Percentiles rank a stretch among this genome's conserved stretches.
These are phyloP conservation scores for Bruchidius siliquastri DNA, from an alignment of 2,888 invertebrate species.

Conservation along the genomic window DNA sequence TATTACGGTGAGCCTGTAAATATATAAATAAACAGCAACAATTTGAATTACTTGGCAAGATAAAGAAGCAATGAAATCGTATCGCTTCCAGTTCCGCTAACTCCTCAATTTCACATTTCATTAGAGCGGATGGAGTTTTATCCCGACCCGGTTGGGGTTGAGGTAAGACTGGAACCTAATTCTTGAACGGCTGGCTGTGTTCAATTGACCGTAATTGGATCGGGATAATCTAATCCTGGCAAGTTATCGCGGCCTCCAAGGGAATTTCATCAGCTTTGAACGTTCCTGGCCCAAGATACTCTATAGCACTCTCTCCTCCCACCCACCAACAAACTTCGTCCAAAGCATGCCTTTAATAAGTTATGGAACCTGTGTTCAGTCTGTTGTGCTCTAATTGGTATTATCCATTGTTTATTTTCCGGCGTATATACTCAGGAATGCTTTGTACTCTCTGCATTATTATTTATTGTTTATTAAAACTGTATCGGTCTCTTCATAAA, in stretches of 20 bases:
- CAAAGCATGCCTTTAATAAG: neutral
- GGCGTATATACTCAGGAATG: neutral
- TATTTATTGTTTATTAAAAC: neutral
- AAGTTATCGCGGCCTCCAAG: constrained; percentile 15
- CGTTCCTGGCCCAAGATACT: neutral
- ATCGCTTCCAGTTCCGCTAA: constrained; percentile 3
- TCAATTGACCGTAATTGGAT: constrained; percentile 26
- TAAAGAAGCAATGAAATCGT: neutral
- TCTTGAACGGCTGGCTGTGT: constrained; percentile 17
- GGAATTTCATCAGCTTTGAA: constrained; percentile 21
- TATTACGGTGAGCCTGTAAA: too few relatives aligned
- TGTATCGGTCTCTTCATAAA: neutral
- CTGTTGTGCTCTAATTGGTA: neutral
- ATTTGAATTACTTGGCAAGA: neutral
- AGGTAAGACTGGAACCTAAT: constrained; percentile 13
- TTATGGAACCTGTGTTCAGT: neutral
- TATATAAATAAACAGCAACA: too few relatives aligned
- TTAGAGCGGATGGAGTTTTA: constrained; percentile 21
- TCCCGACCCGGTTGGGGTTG: neutral
- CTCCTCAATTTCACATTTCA: constrained; percentile 25
- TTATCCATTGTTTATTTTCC: neutral
- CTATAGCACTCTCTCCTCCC: too few relatives aligned
- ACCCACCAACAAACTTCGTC: neutral
- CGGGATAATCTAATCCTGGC: constrained; percentile 21
- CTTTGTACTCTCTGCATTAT: neutral